These are phyloP conservation scores for Lissonota sp. DNA, from an alignment of 2,888 invertebrate genomes.

Conservation along the genomic window DNA sequence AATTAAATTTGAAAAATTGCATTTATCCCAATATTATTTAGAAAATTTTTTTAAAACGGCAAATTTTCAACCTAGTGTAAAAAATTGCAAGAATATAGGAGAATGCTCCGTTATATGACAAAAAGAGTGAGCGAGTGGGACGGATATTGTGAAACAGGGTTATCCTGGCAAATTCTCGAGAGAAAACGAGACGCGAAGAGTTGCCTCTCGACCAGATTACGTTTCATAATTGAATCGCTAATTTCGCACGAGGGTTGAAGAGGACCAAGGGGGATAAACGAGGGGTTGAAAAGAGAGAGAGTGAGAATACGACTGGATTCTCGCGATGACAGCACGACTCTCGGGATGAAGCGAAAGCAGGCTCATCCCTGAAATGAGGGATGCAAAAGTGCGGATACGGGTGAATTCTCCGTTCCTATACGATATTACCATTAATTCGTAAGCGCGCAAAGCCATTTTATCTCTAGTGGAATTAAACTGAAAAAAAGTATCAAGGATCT, in stretches of 20 bases:
- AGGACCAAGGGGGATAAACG: conserved; percentile 29
- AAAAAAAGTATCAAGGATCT: conserved; percentile 33
- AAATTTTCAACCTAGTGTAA: too few relatives aligned
- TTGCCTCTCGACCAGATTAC: conserved; percentile 61
- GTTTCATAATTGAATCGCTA: conserved; percentile 64
- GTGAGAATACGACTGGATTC: conserved; percentile 27
- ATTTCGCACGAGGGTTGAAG: conserved; percentile 51
- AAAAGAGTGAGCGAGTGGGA: background rate
- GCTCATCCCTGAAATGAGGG: background rate
- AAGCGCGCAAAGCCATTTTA: conserved; percentile 53
- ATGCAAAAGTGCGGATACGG: background rate
- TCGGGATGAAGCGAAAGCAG: conserved; percentile 67
- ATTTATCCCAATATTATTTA: too few relatives aligned
- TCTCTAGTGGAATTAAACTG: conserved; percentile 46
- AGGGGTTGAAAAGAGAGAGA: background rate
- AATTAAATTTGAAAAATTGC: too few relatives aligned
- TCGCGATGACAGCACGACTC: conserved; percentile 60
- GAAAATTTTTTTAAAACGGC: too few relatives aligned
- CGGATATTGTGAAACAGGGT: background rate
- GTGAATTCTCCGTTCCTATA: conserved; percentile 5
- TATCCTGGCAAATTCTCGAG: conserved; percentile 36
- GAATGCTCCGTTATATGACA: too few relatives aligned
- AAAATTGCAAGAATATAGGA: too few relatives aligned
- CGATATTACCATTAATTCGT: conserved; percentile 59
- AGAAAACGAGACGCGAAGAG: conserved; percentile 49